phyloP scores from a whole-genome alignment of 2,113 vertebrate species.

The Pteropus alecto region DNA sequence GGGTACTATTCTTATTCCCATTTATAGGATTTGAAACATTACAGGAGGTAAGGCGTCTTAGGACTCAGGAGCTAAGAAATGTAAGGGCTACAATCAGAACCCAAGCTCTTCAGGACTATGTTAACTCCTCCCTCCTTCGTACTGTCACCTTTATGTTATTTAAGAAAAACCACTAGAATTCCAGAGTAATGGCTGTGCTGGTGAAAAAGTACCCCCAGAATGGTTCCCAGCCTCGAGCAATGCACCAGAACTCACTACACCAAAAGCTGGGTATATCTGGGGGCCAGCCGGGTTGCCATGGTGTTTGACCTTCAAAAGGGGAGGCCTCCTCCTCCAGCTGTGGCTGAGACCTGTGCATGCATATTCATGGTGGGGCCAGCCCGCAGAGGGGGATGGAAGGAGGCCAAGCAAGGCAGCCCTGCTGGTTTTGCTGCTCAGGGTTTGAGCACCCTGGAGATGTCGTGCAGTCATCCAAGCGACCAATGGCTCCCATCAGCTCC shows the following conservation, averaged over 20 bases:
- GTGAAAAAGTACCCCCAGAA: background rate
- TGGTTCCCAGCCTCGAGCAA: background rate
- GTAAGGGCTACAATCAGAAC: background rate
- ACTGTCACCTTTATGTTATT: background rate
- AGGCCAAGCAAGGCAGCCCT: background rate
- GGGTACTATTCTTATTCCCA: background rate
- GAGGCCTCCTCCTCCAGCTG: background rate
- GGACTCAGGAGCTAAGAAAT: background rate
- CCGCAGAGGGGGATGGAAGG: background rate
- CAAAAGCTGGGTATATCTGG: background rate
- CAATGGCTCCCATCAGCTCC: background rate
- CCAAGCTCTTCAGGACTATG: background rate
- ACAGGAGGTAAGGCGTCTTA: background rate
- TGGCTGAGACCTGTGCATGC: slow-evolving; percentile 29
- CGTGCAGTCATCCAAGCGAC: no score
- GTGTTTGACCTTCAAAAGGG: slow-evolving; percentile 47
- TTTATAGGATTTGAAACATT: background rate
- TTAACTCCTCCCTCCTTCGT: background rate
- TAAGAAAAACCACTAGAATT: background rate
- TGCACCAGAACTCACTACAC: background rate
- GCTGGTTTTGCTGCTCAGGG: background rate
- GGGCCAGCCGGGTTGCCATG: slow-evolving; percentile 61
- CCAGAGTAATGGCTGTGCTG: background rate
- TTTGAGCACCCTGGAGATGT: background rate
- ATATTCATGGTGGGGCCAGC: slow-evolving; percentile 54